phyloP scores from a whole-genome alignment of 2,888 invertebrate genomes.

The Pyrgus malvae region DNA sequence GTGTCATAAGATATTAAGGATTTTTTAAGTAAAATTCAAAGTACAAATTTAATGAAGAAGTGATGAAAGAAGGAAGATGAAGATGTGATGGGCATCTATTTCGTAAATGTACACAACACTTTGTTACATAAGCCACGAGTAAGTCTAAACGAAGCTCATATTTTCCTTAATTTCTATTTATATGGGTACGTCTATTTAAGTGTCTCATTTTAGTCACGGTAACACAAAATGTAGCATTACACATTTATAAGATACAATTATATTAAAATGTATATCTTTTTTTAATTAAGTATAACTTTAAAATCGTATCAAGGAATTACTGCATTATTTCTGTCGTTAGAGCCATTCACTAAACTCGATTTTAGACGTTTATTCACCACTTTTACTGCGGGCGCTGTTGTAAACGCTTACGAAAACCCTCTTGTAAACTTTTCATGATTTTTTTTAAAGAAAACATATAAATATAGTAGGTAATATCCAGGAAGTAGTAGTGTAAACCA shows the following conservation, averaged over 20 bases:
- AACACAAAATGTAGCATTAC: constrained; percentile 16
- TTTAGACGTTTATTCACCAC: too few relatives aligned
- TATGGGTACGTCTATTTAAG: constrained; percentile 49
- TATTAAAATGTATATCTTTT: constrained; percentile 20
- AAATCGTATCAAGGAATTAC: neutral
- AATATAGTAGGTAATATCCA: too few relatives aligned
- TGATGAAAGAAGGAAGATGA: constrained; percentile 39
- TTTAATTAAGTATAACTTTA: constrained; percentile 13
- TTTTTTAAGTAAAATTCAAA: constrained; percentile 26
- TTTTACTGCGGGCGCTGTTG: too few relatives aligned
- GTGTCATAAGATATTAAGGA: constrained; percentile 1
- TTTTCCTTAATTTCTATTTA: constrained; percentile 77
- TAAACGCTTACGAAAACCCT: too few relatives aligned
- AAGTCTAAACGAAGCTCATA: constrained; percentile 79
- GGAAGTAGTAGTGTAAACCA: too few relatives aligned
- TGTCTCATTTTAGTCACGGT: constrained; percentile 5
- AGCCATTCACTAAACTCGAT: too few relatives aligned
- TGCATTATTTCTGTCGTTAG: neutral
- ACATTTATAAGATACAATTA: constrained; percentile 13
- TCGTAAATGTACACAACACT: constrained; percentile 64
- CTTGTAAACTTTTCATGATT: too few relatives aligned
- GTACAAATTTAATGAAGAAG: constrained; percentile 40
- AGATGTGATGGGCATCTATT: constrained; percentile 50
- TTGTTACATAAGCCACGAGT: constrained; percentile 76
- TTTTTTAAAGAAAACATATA: too few relatives aligned